phyloP scores from a whole-genome alignment of 2,888 invertebrate genomes.

The Acutogordius australiensis region DNA sequence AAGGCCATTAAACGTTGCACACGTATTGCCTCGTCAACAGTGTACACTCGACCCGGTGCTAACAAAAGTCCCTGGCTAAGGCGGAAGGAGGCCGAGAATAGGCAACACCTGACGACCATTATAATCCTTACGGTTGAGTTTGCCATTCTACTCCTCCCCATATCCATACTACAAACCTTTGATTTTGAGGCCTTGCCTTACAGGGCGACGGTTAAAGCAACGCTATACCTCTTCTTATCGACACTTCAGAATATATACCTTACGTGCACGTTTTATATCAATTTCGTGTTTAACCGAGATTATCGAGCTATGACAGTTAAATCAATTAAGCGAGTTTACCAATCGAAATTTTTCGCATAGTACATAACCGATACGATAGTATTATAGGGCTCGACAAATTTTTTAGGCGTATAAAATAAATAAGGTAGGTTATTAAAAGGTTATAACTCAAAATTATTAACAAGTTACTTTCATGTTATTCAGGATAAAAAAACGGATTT shows the following conservation, averaged over 20 bases:
- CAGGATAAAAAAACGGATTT: no score
- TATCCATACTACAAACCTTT: neutral
- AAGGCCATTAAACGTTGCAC: no score
- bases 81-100: neutral
- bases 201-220: neutral
- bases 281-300: neutral
- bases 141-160: neutral
- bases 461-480: no score
- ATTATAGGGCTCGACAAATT: no score
- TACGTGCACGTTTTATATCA: neutral
- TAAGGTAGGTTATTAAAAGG: neutral
- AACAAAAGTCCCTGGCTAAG: neutral
- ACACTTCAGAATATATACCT: neutral
- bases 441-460: no score
- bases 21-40: neutral
- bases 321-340: no score
- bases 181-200: neutral
- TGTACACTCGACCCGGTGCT: neutral
- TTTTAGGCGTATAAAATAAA: neutral
- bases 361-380: no score
- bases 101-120: neutral
- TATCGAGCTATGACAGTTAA: no score
- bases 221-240: neutral
- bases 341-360: no score
- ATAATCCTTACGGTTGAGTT: neutral